phyloP scores from a whole-genome alignment of 2,888 invertebrate genomes.

The Criorhina ranunculi region DNA sequence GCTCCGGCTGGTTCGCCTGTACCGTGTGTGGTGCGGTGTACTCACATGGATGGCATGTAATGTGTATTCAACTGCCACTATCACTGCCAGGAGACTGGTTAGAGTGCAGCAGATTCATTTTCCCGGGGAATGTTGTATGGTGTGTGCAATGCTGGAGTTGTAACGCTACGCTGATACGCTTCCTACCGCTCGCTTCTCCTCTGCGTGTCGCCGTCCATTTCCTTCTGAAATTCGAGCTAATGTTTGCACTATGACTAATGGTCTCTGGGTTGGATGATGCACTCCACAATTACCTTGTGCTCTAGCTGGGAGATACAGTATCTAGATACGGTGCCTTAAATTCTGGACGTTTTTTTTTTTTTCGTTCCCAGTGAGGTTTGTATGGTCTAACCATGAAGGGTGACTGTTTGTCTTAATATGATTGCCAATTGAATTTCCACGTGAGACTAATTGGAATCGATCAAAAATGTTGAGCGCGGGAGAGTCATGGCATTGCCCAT shows the following conservation, averaged over 20 bases:
- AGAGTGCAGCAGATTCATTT: slow-evolving; percentile 63
- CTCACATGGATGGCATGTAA: slow-evolving; percentile 73
- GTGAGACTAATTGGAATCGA: slow-evolving; percentile 76
- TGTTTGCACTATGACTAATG: slow-evolving; percentile 77
- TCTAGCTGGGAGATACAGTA: slow-evolving; percentile 26
- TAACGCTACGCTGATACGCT: slow-evolving; percentile 77
- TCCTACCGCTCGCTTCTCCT: slow-evolving; percentile 79
- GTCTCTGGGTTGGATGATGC: slow-evolving; percentile 69
- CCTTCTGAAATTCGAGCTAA: slow-evolving; percentile 76
- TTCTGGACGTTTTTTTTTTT: slow-evolving; percentile 28
- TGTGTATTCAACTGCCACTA: slow-evolving; percentile 75
- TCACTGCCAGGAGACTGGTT: slow-evolving; percentile 59
- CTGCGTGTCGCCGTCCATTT: slow-evolving; percentile 30
- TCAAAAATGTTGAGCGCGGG: slow-evolving; percentile 54
- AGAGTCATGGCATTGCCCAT: slow-evolving; percentile 29
- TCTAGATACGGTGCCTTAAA: slow-evolving; percentile 43
- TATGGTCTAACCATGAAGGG: slow-evolving; percentile 61
- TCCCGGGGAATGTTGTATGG: slow-evolving; percentile 32
- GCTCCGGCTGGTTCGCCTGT: slow-evolving; percentile 49
- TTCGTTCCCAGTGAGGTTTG: slow-evolving; percentile 7
- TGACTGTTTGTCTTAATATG: slow-evolving; percentile 77
- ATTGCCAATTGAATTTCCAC: slow-evolving; percentile 75
- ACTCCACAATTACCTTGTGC: slow-evolving; percentile 62
- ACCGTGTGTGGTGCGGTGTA: slow-evolving; percentile 66
- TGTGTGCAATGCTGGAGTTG: slow-evolving; percentile 69